These are phyloP conservation scores for Harlomillsia oculata DNA, from an alignment of 1,140 invertebrate genomes.

Conservation along the genomic window DNA sequence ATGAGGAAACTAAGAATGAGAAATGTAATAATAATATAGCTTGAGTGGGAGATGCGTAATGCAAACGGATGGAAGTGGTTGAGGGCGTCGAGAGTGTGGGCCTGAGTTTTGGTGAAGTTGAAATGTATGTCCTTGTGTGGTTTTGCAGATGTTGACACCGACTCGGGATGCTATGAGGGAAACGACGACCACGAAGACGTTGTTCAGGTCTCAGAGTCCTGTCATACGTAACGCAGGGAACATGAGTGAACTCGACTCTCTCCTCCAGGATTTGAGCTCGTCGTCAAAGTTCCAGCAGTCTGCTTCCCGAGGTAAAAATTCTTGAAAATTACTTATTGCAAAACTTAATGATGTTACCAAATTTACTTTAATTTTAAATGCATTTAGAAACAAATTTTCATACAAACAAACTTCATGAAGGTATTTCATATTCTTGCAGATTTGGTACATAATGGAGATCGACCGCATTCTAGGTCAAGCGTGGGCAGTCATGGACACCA, in stretches of 20 bases:
- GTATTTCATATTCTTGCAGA: conserved; percentile 18
- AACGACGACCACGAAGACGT: conserved; percentile 39
- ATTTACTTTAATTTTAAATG: too few species aligned
- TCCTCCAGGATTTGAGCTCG: conserved; percentile 79
- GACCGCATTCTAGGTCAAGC: conserved; percentile 31
- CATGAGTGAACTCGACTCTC: conserved; percentile 72
- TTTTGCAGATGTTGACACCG: conserved; percentile 28
- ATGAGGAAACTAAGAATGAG: too few species aligned
- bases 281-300: conserved; percentile 28
- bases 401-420: too few species aligned
- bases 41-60: too few species aligned
- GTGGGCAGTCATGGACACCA: conserved; percentile 44
- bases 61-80: too few species aligned
- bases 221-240: conserved; percentile 32
- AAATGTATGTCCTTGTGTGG: conserved; percentile 11
- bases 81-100: too few species aligned
- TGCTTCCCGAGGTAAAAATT: conserved; percentile 22
- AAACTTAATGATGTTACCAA: too few species aligned
- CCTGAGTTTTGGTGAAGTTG: too few species aligned
- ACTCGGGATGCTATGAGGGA: conserved; percentile 35
- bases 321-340: too few species aligned
- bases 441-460: conserved; percentile 34
- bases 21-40: too few species aligned
- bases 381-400: too few species aligned
- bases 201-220: conserved; percentile 33